phyloP scores from a whole-genome alignment of 2,113 vertebrate genomes.

The Butastur rufipennis region DNA sequence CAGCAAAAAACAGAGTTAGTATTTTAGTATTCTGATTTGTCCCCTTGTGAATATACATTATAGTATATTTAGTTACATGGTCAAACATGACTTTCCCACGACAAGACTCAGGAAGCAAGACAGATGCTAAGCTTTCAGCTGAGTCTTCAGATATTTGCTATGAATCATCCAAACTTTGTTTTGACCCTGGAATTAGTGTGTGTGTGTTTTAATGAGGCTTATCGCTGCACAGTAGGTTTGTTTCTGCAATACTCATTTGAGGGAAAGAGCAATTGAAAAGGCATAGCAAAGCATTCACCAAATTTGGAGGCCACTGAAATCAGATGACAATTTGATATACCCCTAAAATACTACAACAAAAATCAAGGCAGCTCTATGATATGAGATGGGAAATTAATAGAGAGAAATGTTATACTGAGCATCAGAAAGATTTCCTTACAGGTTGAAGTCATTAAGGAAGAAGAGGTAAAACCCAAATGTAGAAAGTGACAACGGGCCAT shows the following conservation, averaged over 20 bases:
- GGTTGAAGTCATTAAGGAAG: background rate
- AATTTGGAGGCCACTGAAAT: background rate
- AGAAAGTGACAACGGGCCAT: background rate
- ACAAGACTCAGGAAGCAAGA: background rate
- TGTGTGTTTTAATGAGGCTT: background rate
- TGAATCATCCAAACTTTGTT: background rate
- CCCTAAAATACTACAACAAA: background rate
- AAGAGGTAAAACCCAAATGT: background rate
- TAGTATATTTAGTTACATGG: conserved; percentile 9
- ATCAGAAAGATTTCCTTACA: background rate
- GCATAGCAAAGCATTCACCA: background rate
- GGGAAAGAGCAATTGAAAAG: background rate
- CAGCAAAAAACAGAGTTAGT: background rate
- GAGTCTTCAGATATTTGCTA: background rate
- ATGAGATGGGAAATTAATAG: background rate
- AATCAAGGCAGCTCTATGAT: background rate
- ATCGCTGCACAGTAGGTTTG: background rate
- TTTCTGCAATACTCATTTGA: background rate
- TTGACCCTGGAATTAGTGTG: background rate
- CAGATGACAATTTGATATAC: background rate
- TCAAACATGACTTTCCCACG: conserved; percentile 12
- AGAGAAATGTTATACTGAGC: background rate
- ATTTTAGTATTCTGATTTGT: background rate
- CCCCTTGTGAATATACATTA: background rate
- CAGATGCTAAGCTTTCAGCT: conserved; percentile 19